Evolutionary conservation across 2,113 vertebrate species (phyloP).

Genomic region (Dromiciops gliroides): DNA sequence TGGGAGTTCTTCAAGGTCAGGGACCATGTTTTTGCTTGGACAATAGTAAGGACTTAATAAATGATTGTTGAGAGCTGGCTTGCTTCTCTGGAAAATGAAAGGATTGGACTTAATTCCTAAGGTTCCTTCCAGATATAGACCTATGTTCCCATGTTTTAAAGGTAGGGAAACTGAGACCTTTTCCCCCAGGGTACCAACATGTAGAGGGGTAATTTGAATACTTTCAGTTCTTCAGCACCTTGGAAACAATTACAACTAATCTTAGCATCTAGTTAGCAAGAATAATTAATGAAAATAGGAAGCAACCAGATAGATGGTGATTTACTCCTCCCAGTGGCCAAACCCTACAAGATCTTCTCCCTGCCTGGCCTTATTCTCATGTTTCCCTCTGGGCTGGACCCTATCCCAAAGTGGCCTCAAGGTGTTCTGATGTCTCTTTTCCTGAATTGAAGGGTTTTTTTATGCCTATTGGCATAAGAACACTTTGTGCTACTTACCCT

Average conservation of each 20-base stretch:
- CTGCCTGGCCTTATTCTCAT: not conserved
- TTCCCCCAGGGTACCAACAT: not conserved
- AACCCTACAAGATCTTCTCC: not conserved
- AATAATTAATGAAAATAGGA: not conserved
- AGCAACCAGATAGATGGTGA: not conserved
- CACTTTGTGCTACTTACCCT: not conserved
- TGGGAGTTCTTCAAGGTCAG: not conserved
- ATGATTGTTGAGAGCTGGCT: not conserved
- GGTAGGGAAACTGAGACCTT: not conserved
- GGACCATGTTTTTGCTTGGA: not conserved
- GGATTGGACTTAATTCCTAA: not conserved
- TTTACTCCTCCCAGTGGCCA: not conserved
- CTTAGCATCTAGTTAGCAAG: not conserved
- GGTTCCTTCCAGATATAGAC: not conserved
- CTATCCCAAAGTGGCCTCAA: not conserved
- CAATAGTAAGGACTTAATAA: not conserved
- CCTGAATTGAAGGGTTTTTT: not conserved
- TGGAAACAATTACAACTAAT: not conserved
- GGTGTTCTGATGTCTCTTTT: not conserved
- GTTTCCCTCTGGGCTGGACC: not conserved
- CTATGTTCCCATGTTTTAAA: not conserved
- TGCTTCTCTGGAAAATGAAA: not conserved
- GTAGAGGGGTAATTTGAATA: not conserved
- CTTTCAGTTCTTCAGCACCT: not conserved
- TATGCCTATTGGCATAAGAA: not conserved